Base-by-base conservation (phyloP, 1,140 invertebrate species). In the Drosophila ficusphila region DNA sequence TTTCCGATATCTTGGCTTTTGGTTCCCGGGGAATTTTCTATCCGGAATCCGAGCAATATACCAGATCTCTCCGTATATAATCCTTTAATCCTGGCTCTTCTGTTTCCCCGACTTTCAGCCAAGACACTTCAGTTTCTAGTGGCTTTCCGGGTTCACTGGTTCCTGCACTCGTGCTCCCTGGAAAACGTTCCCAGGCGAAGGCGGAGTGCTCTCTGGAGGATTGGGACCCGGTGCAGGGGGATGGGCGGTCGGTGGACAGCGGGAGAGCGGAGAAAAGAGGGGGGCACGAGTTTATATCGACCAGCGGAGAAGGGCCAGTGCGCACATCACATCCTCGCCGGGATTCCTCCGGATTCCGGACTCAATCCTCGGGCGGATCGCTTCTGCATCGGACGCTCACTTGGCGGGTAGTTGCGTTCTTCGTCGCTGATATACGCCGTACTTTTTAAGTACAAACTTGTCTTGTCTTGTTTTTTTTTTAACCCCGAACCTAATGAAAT, bases 281-380 rank as follows among this genome's bases (percentile, higher is more conserved):
- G 12, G 53, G 48, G 48, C 54, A 58, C 54, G 54, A 58, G 54
- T 52, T 54, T 54, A 58, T 58, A 58, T 58, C 54, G 54, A 54
- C 48, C 54, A 58, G 31, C 54, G 54, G 54, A 54, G 48, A 54
- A 14, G 44, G 54, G 29, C 48, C 48, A 58, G 54, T 58, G 44
- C 54, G 54, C 54, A 58, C 19, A 54, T 58, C 54, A 58, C 29
- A 58, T 58, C 49, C 54, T 54, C 48, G 31, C 48, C 48, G 48
- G 54, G 48, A 44, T 21, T 44, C 41, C 21, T 12, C 41, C 41
- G 54, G 42, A 27, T 54, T 58, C 49, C 54, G 48, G 54, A 3
- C 7, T 46, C 42, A 46, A 44, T 44, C 19, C 41, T 16, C 19
- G 39, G 19, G 18, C 47, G 29, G 54, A 25, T 23, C 8, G 54